Base-by-base conservation (phyloP, 64 coral and sea anemone genomes). In the Pocillopora verrucosa region DNA sequence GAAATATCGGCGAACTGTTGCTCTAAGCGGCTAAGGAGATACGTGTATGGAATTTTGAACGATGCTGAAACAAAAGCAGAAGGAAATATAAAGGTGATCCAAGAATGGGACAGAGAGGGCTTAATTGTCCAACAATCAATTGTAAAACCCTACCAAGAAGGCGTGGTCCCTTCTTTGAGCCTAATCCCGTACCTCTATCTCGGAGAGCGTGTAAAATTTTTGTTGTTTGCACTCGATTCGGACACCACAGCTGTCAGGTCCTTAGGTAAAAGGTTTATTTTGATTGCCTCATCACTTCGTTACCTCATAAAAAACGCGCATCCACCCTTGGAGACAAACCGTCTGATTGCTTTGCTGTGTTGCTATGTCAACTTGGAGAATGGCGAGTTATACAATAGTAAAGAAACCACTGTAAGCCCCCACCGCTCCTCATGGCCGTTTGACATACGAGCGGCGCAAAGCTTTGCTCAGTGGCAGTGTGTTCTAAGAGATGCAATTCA, bases 381-480 rank as follows among this genome's bases (percentile, higher is more conserved):
- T 9, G 36, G 20, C 13, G 22, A 17, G 16, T 1, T 0, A 0
- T 67, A 45, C 35, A 60, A 19, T 51, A 11, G 12, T 0, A 16
- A 19, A 70, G 80, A 16, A 12, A 56, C 38, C 16, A n/a, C 13
- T 67, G 11, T 10, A 10, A 22, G 1, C 13, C 9, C 2, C 3
- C 36, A 62, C 15, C 13, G 0, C 1, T 63, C 59, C 51, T 11
- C 45, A 16, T 59, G 35, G 12, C 20, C 36, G 63, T 84, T 84
- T 72, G 63, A 70, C 24, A 3, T 89, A 16, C 24, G 56, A 72
- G 92, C 92, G 10, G 87, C 87, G 59, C 95, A 97, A 58, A 94
- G 92, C 61, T 97, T 84, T 57, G 89, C 77, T 91, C 95, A 97
- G 69, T 97, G 95, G 95, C 95, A 97, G 83, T 82, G 81, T 62